Base-by-base conservation (phyloP, 2,888 invertebrate genomes). In the Isoperla grammatica region DNA sequence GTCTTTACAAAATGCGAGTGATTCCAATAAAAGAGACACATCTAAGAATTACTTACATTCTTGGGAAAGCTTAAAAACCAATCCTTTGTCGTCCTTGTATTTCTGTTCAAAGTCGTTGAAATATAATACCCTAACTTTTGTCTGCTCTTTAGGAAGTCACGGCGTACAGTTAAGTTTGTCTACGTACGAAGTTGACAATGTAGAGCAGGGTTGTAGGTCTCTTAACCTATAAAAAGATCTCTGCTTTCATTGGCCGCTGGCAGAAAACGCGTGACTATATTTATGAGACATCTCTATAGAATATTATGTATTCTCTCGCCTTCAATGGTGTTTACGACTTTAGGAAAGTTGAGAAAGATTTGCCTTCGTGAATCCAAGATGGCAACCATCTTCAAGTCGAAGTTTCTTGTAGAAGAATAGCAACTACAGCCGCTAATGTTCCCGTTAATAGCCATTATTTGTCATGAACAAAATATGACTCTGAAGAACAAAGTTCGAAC, bases 261-360 rank as follows among this genome's bases (percentile, higher is more conserved):
- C 22, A 46, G 53, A 53, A 22, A 53, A 53, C 19, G 53, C 53
- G 49, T 50, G 53, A 53, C 53, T 37, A 53, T 53, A 53, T 53
- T 53, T 53, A 53, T 37, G 53, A 53, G 53, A 37, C 53, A 12
- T 19, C 45, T n/a, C 53, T 20, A 39, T 39, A 53, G 53, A 53
- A 53, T 53, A 53, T 53, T 15, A 13, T 39, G 17, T 22, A 50
- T 53, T 53, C 35, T 53, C 37, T 37, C 19, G 12, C 20, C 15
- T 19, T 53, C 37, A 53, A 53, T 53, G 39, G 53, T 53, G 53
- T 53, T 53, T 53, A 53, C 53, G 53, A 53, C 53, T 37, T n/a
- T 22, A 2, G 53, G 19, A 17, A 39, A 53, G 37, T 53, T 53
- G 19, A 53, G 39, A 53, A 53, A 22, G 19, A 39, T 37, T 53